Evolutionary conservation across 2,797 vertebrate genomes (phyloP).

Genomic region (Pantherophis vulpinus): DNA sequence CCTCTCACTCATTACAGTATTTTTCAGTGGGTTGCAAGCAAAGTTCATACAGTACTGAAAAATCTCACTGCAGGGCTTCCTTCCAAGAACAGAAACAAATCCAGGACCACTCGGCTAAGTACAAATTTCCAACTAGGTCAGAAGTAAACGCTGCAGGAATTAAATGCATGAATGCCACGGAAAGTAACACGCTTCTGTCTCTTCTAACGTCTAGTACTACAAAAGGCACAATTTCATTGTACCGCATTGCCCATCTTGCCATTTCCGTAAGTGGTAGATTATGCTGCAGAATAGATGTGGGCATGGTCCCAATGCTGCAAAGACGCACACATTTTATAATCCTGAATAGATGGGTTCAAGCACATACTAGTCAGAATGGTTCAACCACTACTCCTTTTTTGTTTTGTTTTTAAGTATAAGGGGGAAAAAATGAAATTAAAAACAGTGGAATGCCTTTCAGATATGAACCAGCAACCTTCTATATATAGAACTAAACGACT

Average conservation of each 20-base stretch:
- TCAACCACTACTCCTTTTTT: not conserved
- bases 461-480: not conserved
- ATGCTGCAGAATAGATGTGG: not conserved
- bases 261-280: not conserved
- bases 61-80: not conserved
- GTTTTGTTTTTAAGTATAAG: not conserved
- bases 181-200: not conserved
- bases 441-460: not conserved
- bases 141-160: not conserved
- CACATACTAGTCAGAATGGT: not conserved
- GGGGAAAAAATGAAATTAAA: not conserved
- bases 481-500: not conserved
- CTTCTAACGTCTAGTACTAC: not conserved
- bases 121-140: not conserved
- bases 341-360: not conserved
- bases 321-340: not conserved
- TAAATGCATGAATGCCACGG: not conserved
- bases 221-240: not conserved
- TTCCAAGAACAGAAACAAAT: constrained; percentile 7
- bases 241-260: not conserved
- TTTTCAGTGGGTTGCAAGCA: not conserved
- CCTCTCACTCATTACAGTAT: not conserved
- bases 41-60: not conserved
- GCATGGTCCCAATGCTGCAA: not conserved
- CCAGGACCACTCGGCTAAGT: not conserved